Evolutionary conservation across 1,140 invertebrate genomes (phyloP), one percentile per base, ranked within the genome.

Genomic region (Goniozus legneri): DNA sequence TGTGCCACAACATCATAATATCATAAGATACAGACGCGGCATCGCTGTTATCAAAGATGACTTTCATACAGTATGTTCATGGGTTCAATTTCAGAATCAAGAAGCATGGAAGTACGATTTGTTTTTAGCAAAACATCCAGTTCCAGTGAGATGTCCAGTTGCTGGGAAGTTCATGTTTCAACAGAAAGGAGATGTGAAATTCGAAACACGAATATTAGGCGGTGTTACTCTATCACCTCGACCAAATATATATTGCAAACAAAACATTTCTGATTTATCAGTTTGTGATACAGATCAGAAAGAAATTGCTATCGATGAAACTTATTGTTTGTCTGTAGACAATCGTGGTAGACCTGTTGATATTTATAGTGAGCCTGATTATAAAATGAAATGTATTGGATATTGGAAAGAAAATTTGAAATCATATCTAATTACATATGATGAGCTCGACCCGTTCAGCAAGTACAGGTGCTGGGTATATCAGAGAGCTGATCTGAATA

Each of bases 381-480:
- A 97, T 62, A 87, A 86, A 66, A 88, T 98, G 85, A 93, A 95
- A 66, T 98, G 96, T 71, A 95, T 98, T 60, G 96, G 95, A 2
- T 98, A 85, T 71, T 98, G 93, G 91, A 96, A 97, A 72, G 96
- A 98, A 70, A 97, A 98, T 82, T 79, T 97, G 0, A 95, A 92
- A 71, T 98, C 95, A 0, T 98, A 97, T 77, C 73, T 98, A 2
- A 92, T 98, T 48, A 98, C 96, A 0, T 97, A 92, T 69, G 95
- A 98, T 71, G 92, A 95, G 65, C 78, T 97, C 52, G 95, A 98
- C 81, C 89, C 95, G 0, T 91, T 93, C 56, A 96, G 92, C 12
- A 92, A 88, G 72, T 98, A 97, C 71, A 83, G 94, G 58, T 98
- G 95, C 69, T 98, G 95, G 95, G 94, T 97, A 0, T 98, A 97